These are phyloP conservation scores for Drosophila sordidapex DNA, from an alignment of 2,888 invertebrate species.

Conservation along the genomic window DNA sequence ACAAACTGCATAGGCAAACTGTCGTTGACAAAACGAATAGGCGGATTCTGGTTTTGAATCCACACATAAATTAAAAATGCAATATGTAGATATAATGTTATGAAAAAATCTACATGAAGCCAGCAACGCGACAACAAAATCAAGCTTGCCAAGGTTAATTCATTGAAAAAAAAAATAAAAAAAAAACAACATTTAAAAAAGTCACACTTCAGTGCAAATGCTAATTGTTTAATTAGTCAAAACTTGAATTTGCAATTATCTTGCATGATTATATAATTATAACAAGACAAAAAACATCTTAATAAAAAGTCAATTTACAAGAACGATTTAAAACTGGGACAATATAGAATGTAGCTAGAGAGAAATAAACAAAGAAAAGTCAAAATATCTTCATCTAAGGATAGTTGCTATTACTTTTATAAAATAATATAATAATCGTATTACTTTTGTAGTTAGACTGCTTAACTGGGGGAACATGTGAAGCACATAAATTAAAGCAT, in stretches of 20 bases:
- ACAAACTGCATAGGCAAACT: conserved; percentile 41
- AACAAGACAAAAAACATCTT: background rate
- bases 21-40: conserved; percentile 47
- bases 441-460: background rate
- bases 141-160: conserved; percentile 56
- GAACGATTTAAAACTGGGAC: background rate
- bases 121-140: conserved; percentile 11
- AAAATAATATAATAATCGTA: background rate
- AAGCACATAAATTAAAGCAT: background rate
- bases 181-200: conserved; percentile 5
- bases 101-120: conserved; percentile 22
- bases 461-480: background rate
- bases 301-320: background rate
- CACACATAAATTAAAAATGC: conserved; percentile 37
- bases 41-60: conserved; percentile 44
- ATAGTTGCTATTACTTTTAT: background rate
- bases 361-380: background rate
- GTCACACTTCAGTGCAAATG: conserved; percentile 59
- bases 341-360: background rate
- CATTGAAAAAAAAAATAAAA: background rate
- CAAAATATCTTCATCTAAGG: background rate
- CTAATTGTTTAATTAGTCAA: conserved; percentile 63
- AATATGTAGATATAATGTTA: conserved; percentile 13
- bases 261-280: conserved; percentile 13
- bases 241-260: conserved; percentile 41